phyloP scores from a whole-genome alignment of 1,140 invertebrate genomes.

The Zaprionus inermis region DNA sequence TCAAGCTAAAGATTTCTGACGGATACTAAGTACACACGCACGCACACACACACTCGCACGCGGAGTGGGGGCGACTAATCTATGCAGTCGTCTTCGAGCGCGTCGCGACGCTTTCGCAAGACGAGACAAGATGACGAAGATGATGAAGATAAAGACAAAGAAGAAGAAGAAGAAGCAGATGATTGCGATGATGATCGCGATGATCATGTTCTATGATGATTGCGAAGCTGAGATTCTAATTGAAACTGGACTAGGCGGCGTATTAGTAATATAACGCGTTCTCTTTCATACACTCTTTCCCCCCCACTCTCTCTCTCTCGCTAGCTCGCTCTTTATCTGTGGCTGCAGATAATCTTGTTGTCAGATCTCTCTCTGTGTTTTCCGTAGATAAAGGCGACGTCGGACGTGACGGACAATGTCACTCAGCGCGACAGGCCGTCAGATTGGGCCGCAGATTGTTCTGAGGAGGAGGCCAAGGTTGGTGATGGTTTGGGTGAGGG shows the following conservation, averaged over 20 bases:
- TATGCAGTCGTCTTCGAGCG: conserved; percentile 18
- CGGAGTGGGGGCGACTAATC: conserved; percentile 27
- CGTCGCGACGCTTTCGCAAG: conserved; percentile 6
- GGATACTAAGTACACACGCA: conserved; percentile 26
- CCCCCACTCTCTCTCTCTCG: background rate
- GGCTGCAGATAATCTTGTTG: background rate
- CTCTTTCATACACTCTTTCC: background rate
- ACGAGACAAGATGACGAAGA: conserved; percentile 10
- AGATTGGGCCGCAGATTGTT: conserved; percentile 6
- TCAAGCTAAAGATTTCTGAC: conserved; percentile 49
- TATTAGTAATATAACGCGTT: conserved; percentile 65
- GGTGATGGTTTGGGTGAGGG: background rate
- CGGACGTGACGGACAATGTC: conserved; percentile 1
- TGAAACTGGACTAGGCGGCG: conserved; percentile 63
- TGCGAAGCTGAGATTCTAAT: conserved; percentile 62
- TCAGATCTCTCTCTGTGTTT: background rate
- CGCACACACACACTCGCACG: background rate
- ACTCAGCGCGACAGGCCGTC: conserved; percentile 1
- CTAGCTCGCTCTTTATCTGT: background rate
- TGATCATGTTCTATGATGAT: conserved; percentile 8
- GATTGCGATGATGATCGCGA: conserved; percentile 20
- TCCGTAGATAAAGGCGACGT: conserved; percentile 1
- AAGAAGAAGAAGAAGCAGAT: background rate
- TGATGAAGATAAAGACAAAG: conserved; percentile 45
- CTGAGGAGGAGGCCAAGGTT: conserved; percentile 9